Percentiles rank a stretch among this genome's conserved stretches.
Evolutionary conservation across 2,888 invertebrate genomes (phyloP).

Genomic region (Agriopis aurantiaria): DNA sequence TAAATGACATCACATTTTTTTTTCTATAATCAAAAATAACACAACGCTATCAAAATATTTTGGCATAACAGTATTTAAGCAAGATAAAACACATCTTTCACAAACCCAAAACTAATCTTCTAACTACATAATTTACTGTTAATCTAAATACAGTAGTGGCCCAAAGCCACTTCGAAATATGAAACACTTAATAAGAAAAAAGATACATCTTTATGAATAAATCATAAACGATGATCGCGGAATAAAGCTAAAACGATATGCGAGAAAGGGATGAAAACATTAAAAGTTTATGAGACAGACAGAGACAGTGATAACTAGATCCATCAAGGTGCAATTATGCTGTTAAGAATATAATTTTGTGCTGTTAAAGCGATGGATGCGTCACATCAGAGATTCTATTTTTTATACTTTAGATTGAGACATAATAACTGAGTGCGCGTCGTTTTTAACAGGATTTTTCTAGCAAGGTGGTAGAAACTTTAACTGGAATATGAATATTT

Average conservation of each 20-base stretch:
- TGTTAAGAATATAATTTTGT: constrained; percentile 76
- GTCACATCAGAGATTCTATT: constrained; percentile 61
- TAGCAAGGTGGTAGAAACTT: constrained; percentile 5
- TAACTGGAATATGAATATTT: not conserved
- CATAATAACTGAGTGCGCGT: constrained; percentile 35
- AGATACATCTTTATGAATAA: constrained; percentile 51
- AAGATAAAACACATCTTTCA: not conserved
- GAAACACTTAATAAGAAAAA: constrained; percentile 54
- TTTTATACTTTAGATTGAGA: constrained; percentile 58
- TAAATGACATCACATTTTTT: no score
- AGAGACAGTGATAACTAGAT: constrained; percentile 59
- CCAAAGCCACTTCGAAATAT: constrained; percentile 60
- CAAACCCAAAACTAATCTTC: constrained; percentile 21
- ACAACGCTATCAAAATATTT: no score
- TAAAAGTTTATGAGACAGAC: constrained; percentile 44
- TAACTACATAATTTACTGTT: constrained; percentile 33
- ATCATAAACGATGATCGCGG: constrained; percentile 62
- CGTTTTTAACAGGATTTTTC: constrained; percentile 15
- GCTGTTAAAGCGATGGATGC: constrained; percentile 68
- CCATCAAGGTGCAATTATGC: constrained; percentile 72
- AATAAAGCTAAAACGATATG: constrained; percentile 56
- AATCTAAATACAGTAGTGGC: constrained; percentile 67
- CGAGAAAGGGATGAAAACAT: constrained; percentile 52
- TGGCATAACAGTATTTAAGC: no score
- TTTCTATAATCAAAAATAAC: no score